Evolutionary conservation across 2,113 vertebrate genomes (phyloP), one percentile per base, ranked within the genome.

Genomic region (Cyprinodon variegatus): DNA sequence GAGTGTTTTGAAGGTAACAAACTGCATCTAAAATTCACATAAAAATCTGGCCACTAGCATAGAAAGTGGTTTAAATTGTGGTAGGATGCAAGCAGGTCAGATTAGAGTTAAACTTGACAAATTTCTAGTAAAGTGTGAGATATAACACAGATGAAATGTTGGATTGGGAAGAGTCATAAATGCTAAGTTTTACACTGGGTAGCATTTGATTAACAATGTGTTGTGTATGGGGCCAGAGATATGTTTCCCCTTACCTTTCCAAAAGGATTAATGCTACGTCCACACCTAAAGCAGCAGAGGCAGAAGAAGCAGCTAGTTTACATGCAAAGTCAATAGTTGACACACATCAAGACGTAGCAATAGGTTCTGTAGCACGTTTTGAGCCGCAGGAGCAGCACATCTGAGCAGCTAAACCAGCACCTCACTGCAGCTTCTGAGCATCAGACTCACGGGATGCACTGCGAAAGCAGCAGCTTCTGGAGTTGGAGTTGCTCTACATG

Each of bases 241-340:
- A 59, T 88, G 70, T 76, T 82, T 77, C 86, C 82, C 85, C 82
- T 86, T 86, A 89, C 78, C 85, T 69, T 81, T 61, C 77, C 79
- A 87, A 75, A 84, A 82, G 83, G 77, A 81, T 86, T 89, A 92
- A 70, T 76, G 86, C 86, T 74, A 29, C 29, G 29, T 29, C 29
- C 29, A 29, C 29, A 29, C 29, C 29, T 29, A 29, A 29, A 29
- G 29, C 29, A 29, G 29, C 29, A 29, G 29, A 29, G 29, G 29
- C 29, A 29, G 29, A 29, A 29, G 29, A 29, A 29, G 29, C 29
- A 29, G 29, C 29, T 29, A 29, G 29, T 29, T 29, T 29, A 29
- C 29, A 29, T 29, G 29, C 29, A 29, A 29, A 29, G 29, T 29
- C 29, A 29, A 29, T 29, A 29, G 29, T 29, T 29, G 29, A 29